Base-by-base conservation (phyloP, 2,888 invertebrate species). In the Xanthorhoe spadicearia region DNA sequence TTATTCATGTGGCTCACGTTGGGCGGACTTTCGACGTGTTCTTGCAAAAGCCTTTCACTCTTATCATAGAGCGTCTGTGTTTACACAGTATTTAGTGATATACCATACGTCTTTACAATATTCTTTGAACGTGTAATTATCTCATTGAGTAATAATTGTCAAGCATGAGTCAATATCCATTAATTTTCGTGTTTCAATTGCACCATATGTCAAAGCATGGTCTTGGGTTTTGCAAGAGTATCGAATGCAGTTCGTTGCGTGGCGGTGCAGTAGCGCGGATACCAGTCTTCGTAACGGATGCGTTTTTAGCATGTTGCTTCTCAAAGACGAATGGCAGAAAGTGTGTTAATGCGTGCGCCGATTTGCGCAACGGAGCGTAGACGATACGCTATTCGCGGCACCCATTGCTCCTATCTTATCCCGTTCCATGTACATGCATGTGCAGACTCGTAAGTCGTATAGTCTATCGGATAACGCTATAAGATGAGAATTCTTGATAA, bases 31-130 rank as follows among this genome's bases (percentile, higher is more conserved):
- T 92, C 92, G 86, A 89, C 83, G 83, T 83, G 85, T 84, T 90
- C 88, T 85, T 82, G 86, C 85, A 87, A 90, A 90, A 92, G 90
- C 86, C 92, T 92, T 92, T 93, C 92, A 91, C 92, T 93, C 90
- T 92, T 89, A 89, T 88, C 87, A 83, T 83, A 85, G 83, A 69
- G 74, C 75, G 75, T 78, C 64, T 83, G 76, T 72, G 77, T 74
- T 77, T 70, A 72, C 73, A 67, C 68, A 73, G 64, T 64, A 64
- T 57, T 67, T 53, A 55, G 35, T 54, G 0, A 43, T 50, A 43
- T 46, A 32, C 32, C 32, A 60, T 55, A 46, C 50, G 32, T 61
- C n/a, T 54, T 10, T 52, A 46, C 52, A 35, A 48, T 62, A 38
- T 46, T 59, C 28, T 64, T 50, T 62, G 54, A 49, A 60, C 53